These are phyloP conservation scores for Cerceris ruficornis DNA, from an alignment of 2,888 invertebrate species.

Conservation along the genomic window DNA sequence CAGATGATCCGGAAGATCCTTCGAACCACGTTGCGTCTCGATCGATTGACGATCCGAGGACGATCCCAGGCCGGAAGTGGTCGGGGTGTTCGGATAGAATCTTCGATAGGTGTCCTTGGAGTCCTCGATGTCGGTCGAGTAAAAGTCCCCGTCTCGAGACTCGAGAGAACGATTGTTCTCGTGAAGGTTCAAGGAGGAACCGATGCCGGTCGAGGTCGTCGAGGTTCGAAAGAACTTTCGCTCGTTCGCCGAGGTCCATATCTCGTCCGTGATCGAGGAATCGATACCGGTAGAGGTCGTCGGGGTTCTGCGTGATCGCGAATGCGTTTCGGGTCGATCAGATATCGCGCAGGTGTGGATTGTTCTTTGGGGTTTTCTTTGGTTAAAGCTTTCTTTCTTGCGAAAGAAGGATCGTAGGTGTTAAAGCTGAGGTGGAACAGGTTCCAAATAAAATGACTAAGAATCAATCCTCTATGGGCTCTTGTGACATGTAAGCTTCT, in stretches of 20 bases:
- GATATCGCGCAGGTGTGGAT: neutral
- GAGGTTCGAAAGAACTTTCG: conserved; percentile 74
- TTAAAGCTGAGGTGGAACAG: too few species aligned
- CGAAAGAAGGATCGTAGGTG: too few species aligned
- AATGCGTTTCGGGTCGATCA: neutral
- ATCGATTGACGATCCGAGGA: conserved; percentile 74
- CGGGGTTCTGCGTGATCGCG: conserved; percentile 65
- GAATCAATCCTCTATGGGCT: too few species aligned
- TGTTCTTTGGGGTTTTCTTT: too few species aligned
- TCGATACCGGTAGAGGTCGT: conserved; percentile 73
- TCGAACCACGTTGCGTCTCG: conserved; percentile 70
- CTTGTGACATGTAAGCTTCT: too few species aligned
- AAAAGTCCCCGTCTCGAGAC: conserved; percentile 73
- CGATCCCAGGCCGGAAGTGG: conserved; percentile 75
- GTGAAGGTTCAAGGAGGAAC: conserved; percentile 75
- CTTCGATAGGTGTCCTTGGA: conserved; percentile 70
- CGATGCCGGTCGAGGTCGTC: conserved; percentile 75
- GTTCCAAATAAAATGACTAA: too few species aligned
- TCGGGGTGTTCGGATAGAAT: conserved; percentile 73
- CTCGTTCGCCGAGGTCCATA: conserved; percentile 75
- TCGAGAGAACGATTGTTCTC: conserved; percentile 76
- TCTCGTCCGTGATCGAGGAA: conserved; percentile 74
- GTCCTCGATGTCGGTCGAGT: conserved; percentile 74
- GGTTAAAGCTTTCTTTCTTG: too few species aligned
- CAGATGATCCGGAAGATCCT: conserved; percentile 73